Conservation (phyloP, 1,140 invertebrate genomes). For the Drosophila micromelanica region DNA sequence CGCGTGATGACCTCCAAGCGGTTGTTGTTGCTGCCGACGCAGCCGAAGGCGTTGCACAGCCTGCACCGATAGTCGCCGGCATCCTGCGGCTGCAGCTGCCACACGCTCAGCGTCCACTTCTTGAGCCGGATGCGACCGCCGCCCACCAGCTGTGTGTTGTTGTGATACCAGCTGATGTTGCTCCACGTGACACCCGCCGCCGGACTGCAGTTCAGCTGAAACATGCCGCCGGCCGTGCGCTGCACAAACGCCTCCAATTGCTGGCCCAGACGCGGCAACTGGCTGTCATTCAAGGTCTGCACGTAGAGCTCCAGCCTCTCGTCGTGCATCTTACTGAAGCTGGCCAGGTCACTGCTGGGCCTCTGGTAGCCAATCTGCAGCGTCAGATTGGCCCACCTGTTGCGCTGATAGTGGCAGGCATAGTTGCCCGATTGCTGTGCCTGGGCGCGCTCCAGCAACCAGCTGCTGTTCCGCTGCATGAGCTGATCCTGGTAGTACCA, state of each 20-base stretch:
- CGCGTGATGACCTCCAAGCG: constrained; percentile 71
- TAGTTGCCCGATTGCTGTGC: constrained; percentile 54
- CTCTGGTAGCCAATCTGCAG: constrained; percentile 39
- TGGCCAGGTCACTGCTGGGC: constrained; percentile 51
- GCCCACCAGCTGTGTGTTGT: constrained; percentile 75
- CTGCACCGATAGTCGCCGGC: constrained; percentile 94
- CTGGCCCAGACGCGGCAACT: constrained; percentile 51
- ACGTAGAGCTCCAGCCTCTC: constrained; percentile 30
- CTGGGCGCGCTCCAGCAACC: constrained; percentile 44
- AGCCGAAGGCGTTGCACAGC: constrained; percentile 90
- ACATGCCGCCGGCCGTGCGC: constrained; percentile 87
- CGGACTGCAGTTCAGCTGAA: constrained; percentile 87
- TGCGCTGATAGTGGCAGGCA: constrained; percentile 43
- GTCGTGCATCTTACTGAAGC: constrained; percentile 31
- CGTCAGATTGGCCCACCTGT: constrained; percentile 60
- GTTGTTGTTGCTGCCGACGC: constrained; percentile 88
- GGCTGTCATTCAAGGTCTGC: constrained; percentile 24
- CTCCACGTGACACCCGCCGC: constrained; percentile 87
- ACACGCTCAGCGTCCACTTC: constrained; percentile 89
- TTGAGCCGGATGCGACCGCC: constrained; percentile 82
- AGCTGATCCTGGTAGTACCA: constrained; percentile 63
- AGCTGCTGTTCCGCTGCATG: constrained; percentile 1
- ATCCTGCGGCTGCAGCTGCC: constrained; percentile 90
- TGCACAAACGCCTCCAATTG: constrained; percentile 32
- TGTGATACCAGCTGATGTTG: constrained; percentile 92